phyloP scores from a whole-genome alignment of 2,888 invertebrate species.

The Laspeyria flexula region DNA sequence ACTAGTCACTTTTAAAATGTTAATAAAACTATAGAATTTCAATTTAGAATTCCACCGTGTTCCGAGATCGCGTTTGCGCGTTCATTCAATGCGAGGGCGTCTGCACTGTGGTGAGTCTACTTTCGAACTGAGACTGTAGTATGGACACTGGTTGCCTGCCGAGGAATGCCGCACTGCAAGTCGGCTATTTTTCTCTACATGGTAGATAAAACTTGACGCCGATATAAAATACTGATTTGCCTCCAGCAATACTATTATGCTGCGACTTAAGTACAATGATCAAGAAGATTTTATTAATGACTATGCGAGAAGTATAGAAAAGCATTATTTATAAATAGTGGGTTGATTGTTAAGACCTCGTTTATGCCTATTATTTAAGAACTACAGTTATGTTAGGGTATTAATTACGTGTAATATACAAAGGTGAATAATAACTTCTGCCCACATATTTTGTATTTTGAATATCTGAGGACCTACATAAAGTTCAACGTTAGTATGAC shows the following conservation, averaged over 20 bases:
- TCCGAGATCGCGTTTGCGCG: constrained; percentile 58
- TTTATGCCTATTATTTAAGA: constrained; percentile 26
- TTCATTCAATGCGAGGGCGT: constrained; percentile 60
- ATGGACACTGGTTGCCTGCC: constrained; percentile 38
- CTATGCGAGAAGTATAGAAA: constrained; percentile 14
- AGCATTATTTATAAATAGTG: constrained; percentile 19
- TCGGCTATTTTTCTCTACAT: constrained; percentile 70
- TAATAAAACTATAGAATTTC: constrained; percentile 46
- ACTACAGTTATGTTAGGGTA: constrained; percentile 27
- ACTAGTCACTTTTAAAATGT: constrained; percentile 65
- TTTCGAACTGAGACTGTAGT: constrained; percentile 73
- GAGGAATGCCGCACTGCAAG: constrained; percentile 77
- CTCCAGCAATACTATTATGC: constrained; percentile 29
- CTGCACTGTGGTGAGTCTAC: constrained; percentile 70
- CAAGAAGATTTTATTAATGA: constrained; percentile 26
- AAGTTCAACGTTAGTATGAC: too few species aligned
- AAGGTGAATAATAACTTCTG: constrained; percentile 1
- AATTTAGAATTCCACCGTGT: constrained; percentile 60
- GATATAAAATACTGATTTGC: constrained; percentile 48
- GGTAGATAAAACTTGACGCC: constrained; percentile 62
- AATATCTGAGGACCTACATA: background rate
- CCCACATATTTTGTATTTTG: background rate
- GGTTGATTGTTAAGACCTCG: constrained; percentile 36
- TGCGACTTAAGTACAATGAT: constrained; percentile 14
- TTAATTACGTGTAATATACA: constrained; percentile 13